Percentiles rank a stretch among this genome's conserved stretches.
Evolutionary conservation across 2,113 vertebrate species (phyloP).

Genomic region (Callipepla californica): DNA sequence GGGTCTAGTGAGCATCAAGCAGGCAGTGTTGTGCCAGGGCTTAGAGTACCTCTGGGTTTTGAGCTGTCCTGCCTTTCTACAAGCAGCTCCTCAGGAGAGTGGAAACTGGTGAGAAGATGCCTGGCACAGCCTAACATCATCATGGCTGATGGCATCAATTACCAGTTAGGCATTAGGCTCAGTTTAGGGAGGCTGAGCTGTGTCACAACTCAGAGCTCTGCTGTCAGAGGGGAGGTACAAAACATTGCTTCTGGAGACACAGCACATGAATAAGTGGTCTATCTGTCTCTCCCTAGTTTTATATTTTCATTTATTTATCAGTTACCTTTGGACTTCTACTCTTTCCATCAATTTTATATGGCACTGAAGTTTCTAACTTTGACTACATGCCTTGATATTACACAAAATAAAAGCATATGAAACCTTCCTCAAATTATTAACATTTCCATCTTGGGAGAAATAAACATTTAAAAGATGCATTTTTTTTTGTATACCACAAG

Average conservation of each 20-base stretch:
- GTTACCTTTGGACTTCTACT: not conserved
- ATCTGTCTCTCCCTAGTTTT: not conserved
- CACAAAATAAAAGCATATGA: not conserved
- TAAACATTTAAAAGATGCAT: not conserved
- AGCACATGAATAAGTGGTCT: not conserved
- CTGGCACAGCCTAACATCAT: fast-evolving
- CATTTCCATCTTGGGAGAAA: not conserved
- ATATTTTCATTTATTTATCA: not conserved
- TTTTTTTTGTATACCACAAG: not conserved
- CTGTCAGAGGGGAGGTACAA: fast-evolving
- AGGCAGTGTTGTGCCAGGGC: not conserved
- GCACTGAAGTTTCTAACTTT: not conserved
- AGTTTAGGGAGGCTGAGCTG: not conserved
- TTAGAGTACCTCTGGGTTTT: not conserved
- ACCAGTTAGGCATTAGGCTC: not conserved
- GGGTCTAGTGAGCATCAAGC: not conserved
- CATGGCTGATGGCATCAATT: not conserved
- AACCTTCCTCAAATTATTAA: not conserved
- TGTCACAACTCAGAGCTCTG: not conserved
- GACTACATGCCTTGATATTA: not conserved
- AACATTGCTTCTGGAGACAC: not conserved
- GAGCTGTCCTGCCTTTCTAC: not conserved
- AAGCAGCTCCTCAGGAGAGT: not conserved
- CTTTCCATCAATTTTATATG: not conserved
- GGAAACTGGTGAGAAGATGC: not conserved